Percentiles rank a stretch among this genome's conserved stretches.
phyloP scores from a whole-genome alignment of 2,888 invertebrate species.

The Campoplex nolae region DNA sequence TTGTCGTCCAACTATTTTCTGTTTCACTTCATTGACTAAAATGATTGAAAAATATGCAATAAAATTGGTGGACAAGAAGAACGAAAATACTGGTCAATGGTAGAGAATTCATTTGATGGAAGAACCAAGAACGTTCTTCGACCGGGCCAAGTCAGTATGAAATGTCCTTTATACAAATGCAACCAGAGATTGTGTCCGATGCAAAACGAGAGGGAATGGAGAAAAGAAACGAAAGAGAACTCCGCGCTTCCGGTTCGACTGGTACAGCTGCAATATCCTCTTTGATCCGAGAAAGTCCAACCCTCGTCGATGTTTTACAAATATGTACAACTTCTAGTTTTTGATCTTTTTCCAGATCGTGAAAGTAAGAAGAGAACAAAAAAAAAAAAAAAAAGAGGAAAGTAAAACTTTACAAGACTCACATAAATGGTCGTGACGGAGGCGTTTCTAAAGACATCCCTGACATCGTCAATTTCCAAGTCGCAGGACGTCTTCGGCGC shows the following conservation, averaged over 20 bases:
- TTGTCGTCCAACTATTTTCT: no score
- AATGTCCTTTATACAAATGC: background rate
- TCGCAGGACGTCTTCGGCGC: conserved; percentile 79
- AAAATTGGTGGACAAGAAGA: no score
- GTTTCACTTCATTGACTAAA: background rate
- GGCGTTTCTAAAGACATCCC: conserved; percentile 83
- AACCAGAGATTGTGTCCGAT: conserved; percentile 9
- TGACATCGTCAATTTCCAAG: conserved; percentile 82
- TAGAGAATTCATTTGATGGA: background rate
- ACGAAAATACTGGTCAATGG: background rate
- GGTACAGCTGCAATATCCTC: conserved; percentile 53
- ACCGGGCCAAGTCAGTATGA: background rate
- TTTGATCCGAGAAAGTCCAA: conserved; percentile 54
- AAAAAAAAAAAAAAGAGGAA: background rate
- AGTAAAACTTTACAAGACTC: conserved; percentile 73
- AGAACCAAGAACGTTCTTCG: background rate
- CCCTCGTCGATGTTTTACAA: background rate
- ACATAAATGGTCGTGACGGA: conserved; percentile 83
- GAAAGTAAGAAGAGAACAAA: background rate
- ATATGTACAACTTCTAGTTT: conserved; percentile 12
- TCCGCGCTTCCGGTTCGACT: conserved; percentile 44
- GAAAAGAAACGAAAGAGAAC: conserved; percentile 52
- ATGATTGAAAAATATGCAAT: no score
- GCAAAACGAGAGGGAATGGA: conserved; percentile 55
- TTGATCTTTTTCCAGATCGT: background rate